These are phyloP conservation scores for Sialis fuliginosa DNA, from an alignment of 2,888 invertebrate species.

Conservation along the genomic window DNA sequence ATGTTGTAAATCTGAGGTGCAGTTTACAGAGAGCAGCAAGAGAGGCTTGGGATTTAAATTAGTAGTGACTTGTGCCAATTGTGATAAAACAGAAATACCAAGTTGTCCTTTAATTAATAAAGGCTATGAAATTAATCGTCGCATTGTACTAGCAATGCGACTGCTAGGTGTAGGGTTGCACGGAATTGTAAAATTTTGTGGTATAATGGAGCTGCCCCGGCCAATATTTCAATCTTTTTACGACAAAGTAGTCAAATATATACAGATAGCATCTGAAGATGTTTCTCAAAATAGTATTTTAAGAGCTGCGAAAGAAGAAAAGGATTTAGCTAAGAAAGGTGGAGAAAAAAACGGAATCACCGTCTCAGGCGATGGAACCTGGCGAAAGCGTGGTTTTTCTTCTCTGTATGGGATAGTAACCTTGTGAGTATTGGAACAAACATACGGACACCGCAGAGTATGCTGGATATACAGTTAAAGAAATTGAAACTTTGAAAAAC, in stretches of 20 bases:
- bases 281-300: conserved; percentile 5
- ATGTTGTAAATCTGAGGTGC: no score
- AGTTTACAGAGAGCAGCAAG: no score
- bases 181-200: conserved; percentile 11
- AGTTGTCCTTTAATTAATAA: conserved; percentile 9
- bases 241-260: conserved; percentile 7
- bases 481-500: no score
- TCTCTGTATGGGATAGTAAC: conserved; percentile 11
- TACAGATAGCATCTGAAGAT: conserved; percentile 7
- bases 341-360: conserved; percentile 5
- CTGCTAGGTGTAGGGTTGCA: conserved; percentile 10
- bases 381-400: no score
- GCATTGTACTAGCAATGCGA: conserved; percentile 12
- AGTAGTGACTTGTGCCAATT: conserved; percentile 10
- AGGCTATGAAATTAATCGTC: conserved; percentile 12
- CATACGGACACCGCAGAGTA: conserved; percentile 6
- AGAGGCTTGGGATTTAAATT: conserved; percentile 12
- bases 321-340: conserved; percentile 1
- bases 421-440: conserved; percentile 5
- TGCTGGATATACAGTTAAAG: no score
- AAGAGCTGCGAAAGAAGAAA: conserved; percentile 2
- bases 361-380: conserved; percentile 12
- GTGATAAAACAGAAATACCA: conserved; percentile 9
- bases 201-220: conserved; percentile 11
- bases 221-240: conserved; percentile 11